A percentile compares a stretch with the other conserved stretches of the same genome.
Evolutionary conservation across 2,113 vertebrate genomes (phyloP).

Genomic region (Hemicordylus capensis): DNA sequence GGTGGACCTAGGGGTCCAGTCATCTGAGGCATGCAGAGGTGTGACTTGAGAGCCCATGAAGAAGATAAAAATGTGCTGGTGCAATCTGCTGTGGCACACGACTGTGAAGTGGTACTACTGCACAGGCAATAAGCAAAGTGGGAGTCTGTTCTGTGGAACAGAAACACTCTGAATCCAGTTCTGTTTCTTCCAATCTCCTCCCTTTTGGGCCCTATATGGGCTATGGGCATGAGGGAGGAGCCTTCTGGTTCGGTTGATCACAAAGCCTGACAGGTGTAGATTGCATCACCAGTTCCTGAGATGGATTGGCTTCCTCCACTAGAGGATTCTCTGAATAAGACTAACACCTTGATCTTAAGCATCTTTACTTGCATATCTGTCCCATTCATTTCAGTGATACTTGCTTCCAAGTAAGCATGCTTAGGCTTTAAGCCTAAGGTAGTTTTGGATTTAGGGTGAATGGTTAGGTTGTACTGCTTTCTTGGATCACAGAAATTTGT

Average conservation of each 20-base stretch:
- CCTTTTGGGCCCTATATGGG: not conserved
- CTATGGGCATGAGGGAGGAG: not conserved
- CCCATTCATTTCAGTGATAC: not conserved
- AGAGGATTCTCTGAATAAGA: not conserved
- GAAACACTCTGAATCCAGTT: slow-evolving; percentile 24
- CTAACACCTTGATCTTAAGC: not conserved
- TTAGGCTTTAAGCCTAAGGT: not conserved
- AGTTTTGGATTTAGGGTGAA: not conserved
- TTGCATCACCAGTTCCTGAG: not conserved
- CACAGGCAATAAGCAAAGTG: not conserved
- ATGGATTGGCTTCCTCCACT: not conserved
- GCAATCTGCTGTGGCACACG: not conserved
- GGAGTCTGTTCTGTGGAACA: slow-evolving; percentile 22
- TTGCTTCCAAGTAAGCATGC: not conserved
- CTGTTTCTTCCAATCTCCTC: not conserved
- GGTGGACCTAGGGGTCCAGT: slow-evolving; percentile 18
- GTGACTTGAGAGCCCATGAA: slow-evolving; percentile 29
- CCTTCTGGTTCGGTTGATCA: rapidly evolving
- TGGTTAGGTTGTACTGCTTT: not conserved
- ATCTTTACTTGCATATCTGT: not conserved
- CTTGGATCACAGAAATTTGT: not conserved
- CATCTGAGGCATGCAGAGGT: slow-evolving; percentile 36
- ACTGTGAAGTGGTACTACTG: not conserved
- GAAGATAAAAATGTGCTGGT: slow-evolving; percentile 32
- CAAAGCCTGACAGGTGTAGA: not conserved